A percentile compares a stretch with the other conserved stretches of the same genome.
Conservation (phyloP, 1,140 invertebrate genomes). For the Planococcus citri region DNA sequence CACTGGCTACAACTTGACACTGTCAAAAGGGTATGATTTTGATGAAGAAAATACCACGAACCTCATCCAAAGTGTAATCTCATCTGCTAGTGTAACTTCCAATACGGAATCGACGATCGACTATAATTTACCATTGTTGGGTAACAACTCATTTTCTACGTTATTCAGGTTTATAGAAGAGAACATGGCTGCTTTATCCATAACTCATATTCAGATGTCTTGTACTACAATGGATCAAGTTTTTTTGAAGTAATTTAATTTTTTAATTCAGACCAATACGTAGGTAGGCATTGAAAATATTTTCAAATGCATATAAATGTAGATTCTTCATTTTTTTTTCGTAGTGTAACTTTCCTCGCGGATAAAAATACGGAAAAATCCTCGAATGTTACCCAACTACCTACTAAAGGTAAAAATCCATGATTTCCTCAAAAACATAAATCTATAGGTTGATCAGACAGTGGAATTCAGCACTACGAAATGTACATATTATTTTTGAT, state of each 20-base stretch:
- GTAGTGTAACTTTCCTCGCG: not conserved
- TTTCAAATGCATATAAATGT: no score
- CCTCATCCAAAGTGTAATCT: not conserved
- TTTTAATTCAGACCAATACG: no score
- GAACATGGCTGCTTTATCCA: constrained; percentile 36
- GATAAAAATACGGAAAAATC: not conserved
- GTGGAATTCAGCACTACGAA: no score
- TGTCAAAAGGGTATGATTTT: not conserved
- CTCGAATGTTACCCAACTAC: not conserved
- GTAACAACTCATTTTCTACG: constrained; percentile 32
- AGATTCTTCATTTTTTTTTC: not conserved
- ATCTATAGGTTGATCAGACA: no score
- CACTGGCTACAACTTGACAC: not conserved
- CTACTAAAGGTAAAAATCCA: not conserved
- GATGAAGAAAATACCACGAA: not conserved
- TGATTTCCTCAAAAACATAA: no score
- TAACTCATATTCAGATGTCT: constrained; percentile 43
- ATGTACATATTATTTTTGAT: no score
- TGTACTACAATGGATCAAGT: constrained; percentile 57
- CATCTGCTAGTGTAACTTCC: not conserved
- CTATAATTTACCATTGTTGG: constrained; percentile 34
- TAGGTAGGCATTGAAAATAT: no score
- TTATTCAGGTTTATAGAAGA: constrained; percentile 43
- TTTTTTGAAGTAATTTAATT: constrained; percentile 42
- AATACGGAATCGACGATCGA: constrained; percentile 32